Evolutionary conservation across 2,113 vertebrate genomes (phyloP), one percentile per base, ranked within the genome.

Genomic region (Paramormyrops kingsleyae): DNA sequence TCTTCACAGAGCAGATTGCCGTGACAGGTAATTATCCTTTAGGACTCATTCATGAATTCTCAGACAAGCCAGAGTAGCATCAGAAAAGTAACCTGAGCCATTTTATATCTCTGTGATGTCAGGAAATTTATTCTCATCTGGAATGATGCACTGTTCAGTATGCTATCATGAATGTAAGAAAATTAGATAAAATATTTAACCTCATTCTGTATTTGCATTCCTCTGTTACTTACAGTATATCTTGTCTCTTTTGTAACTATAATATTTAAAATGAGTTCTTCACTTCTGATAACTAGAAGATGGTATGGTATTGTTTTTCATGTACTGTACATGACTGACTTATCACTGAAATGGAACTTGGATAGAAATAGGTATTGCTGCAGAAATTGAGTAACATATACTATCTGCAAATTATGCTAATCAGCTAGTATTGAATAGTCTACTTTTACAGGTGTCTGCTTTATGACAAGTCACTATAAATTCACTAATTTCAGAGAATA

Each of bases 11-110:
- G 92, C 84, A 12, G 86, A 9, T 88, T 94, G 95, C 49, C 91
- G 97, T 98, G 97, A 95, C 97, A 96, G 97, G 97, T 97, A 95
- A 94, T 88, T 88, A 85, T 27, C 77, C 49, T 31, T 44, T 21
- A 53, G n/a, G 10, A 19, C 31, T 35, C 77, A 44, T 83, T 44
- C 83, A 24, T 7, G 13, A 17, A 42, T 80, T 80, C 31, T 42
- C 35, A 77, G 27, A 35, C 10, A 77, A 77, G 27, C 5, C 31
- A 35, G 31, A 31, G 70, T 17, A 17, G 31, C 70, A 77, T 15
- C 70, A 35, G 35, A 39, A 19, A 42, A 17, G 74, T 39, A 80
- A 5, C 13, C 70, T 35, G 35, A 35, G 31, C 70, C 74, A 19
- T 12, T 27, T 70, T 12, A 31, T 80, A 8, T 15, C 35, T 80